Evolutionary conservation across 2,797 vertebrate species (phyloP).

Genomic region (Macropus fuliginosus): DNA sequence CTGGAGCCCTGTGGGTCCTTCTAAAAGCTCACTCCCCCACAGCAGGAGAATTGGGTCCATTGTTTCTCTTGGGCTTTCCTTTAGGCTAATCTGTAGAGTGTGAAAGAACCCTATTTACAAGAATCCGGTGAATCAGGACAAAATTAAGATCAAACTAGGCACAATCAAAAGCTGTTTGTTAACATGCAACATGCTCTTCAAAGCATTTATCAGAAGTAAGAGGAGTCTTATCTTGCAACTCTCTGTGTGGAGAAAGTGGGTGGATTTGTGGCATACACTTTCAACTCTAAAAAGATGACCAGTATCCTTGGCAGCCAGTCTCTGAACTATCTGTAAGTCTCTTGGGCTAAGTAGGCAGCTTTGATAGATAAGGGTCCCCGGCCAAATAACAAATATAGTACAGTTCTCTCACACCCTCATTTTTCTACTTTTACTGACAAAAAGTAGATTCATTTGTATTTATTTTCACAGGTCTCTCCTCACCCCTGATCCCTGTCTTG

Average conservation of each 20-base stretch:
- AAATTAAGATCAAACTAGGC: constrained; percentile 87
- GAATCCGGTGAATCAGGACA: constrained; percentile 84
- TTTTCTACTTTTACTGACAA: neutral
- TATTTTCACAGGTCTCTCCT: constrained; percentile 31
- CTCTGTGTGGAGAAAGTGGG: constrained; percentile 79
- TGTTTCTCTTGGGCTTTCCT: constrained; percentile 86
- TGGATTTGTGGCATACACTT: constrained; percentile 81
- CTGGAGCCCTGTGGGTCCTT: constrained; percentile 55
- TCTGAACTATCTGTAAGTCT: constrained; percentile 63
- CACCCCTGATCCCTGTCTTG: constrained; percentile 13
- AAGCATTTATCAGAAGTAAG: constrained; percentile 83
- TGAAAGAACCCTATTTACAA: constrained; percentile 87
- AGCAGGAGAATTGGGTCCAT: constrained; percentile 77
- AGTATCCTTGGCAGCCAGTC: constrained; percentile 57
- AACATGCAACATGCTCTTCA: constrained; percentile 86
- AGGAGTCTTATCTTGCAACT: constrained; percentile 83
- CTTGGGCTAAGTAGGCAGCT: constrained; percentile 69
- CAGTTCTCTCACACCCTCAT: constrained; percentile 10
- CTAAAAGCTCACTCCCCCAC: constrained; percentile 54
- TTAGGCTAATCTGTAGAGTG: constrained; percentile 84
- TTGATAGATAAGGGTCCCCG: constrained; percentile 63
- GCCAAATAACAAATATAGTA: constrained; percentile 54
- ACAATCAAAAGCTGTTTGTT: constrained; percentile 88
- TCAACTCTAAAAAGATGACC: constrained; percentile 70
- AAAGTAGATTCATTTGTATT: constrained; percentile 2